Evolutionary conservation across 2,113 vertebrate species (phyloP), one percentile per base, ranked within the genome.

Genomic region (Microcebus lehilahytsara): DNA sequence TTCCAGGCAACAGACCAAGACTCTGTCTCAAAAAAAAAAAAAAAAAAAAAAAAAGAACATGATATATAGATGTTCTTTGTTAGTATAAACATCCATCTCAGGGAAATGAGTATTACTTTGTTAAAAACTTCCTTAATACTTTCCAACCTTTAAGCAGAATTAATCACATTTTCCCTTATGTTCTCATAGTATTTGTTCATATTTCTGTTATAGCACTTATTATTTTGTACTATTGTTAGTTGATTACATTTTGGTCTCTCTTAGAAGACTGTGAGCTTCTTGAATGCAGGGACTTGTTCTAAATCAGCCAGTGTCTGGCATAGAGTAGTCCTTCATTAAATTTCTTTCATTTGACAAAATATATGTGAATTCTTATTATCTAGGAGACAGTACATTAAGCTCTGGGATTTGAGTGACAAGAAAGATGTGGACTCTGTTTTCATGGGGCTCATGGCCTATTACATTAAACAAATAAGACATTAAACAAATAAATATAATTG

Each of bases 301-400:
- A 92, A 94, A 71, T 69, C 6, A 79, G 49, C 62, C 37, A 79
- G 22, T 42, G 77, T 87, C 32, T 90, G 58, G 3, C 27, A 12
- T 89, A 4, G 49, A 84, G 67, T 85, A 79, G 3, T 69, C 7
- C 3, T 37, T 90, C 30, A 49, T 91, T 91, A 87, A 78, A 79
- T 83, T 86, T 92, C 34, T 94, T 92, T 95, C 9, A 53, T 85
- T 94, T 91, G 84, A 78, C 20, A 85, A 97, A 85, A 93, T 78
- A 17, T 81, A 46, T 85, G 85, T 97, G 69, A 98, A 37, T 10
- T 14, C 27, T 9, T 49, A 9, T 46, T 85, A 5, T 92, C 14
- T 78, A 93, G 86, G 81, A 93, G 56, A 86, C 11, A 87, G 30
- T 64, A 23, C 78, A 34, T 40, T 74, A 74, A 87, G 25, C 72